A percentile compares a stretch with the other conserved stretches of the same genome.
These are phyloP conservation scores for Xanthostigma xanthostigma DNA, from an alignment of 2,888 invertebrate genomes.

Conservation along the genomic window DNA sequence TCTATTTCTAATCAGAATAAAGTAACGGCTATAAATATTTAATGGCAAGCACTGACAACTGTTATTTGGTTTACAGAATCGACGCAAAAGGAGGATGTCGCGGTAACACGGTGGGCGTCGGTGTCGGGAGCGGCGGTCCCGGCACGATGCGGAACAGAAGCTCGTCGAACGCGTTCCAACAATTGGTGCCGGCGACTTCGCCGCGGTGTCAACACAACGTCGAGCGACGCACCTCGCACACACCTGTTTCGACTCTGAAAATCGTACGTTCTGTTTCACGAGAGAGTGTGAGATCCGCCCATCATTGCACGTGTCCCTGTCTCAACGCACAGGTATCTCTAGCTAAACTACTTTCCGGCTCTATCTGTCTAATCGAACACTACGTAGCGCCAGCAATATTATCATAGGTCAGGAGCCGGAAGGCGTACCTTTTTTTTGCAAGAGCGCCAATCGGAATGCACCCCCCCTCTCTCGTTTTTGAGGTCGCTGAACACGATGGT, in stretches of 20 bases:
- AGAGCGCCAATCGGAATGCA: too few relatives aligned
- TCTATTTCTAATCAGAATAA: too few relatives aligned
- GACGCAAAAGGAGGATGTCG: constrained; percentile 31
- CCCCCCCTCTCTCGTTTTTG: too few relatives aligned
- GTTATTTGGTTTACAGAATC: constrained; percentile 20
- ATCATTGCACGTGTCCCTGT: constrained; percentile 48
- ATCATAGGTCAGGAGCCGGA: too few relatives aligned
- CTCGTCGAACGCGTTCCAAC: constrained; percentile 48
- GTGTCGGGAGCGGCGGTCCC: constrained; percentile 12
- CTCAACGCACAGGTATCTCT: constrained; percentile 29
- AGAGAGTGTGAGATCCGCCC: constrained; percentile 61
- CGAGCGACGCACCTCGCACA: constrained; percentile 67
- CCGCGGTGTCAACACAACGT: constrained; percentile 28
- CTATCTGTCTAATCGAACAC: background rate
- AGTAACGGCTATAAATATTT: too few relatives aligned
- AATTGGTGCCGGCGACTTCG: constrained; percentile 47
- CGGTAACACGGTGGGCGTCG: constrained; percentile 19
- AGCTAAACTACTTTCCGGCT: background rate
- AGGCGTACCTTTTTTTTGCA: too few relatives aligned
- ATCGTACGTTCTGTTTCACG: constrained; percentile 74
- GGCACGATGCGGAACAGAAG: constrained; percentile 37
- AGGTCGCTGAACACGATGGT: too few relatives aligned
- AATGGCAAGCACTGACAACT: too few relatives aligned
- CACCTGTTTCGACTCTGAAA: constrained; percentile 57
- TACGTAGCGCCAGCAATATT: background rate